Percentiles rank a stretch among this genome's conserved stretches.
Evolutionary conservation across 2,113 vertebrate genomes (phyloP).

Genomic region (pig (Sus scrofa)): T2T-Sscrofa CM000829.6:59694501-59695000

Average conservation of each 20-base stretch:
- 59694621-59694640: too few species aligned
- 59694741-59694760: accelerated
- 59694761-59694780: background rate
- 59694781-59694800: too few species aligned
- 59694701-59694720: background rate
- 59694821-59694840: background rate
- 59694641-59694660: accelerated
- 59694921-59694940: background rate
- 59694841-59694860: background rate
- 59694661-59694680: background rate
- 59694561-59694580: background rate
- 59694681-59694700: background rate
- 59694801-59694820: background rate
- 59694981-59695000: too few species aligned
- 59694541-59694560: background rate
- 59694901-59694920: accelerated
- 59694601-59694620: background rate
- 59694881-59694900: background rate
- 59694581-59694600: background rate
- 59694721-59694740: background rate
- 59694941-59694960: accelerated
- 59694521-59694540: background rate
- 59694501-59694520: too few species aligned
- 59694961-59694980: background rate
- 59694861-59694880: accelerated